phyloP scores from a whole-genome alignment of 2,888 invertebrate genomes.

The Cheilosia variabilis region DNA sequence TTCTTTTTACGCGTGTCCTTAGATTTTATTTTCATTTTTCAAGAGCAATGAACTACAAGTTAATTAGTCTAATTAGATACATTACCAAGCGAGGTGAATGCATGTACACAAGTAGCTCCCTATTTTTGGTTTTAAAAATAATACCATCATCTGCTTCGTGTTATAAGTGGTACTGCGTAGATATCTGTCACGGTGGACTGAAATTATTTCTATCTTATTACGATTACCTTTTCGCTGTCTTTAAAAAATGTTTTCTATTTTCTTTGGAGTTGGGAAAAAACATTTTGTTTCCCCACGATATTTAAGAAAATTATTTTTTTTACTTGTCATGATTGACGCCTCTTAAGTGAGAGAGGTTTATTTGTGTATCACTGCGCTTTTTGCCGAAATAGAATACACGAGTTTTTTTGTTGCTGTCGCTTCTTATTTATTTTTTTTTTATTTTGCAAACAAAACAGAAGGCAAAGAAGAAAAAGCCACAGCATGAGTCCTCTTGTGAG shows the following conservation, averaged over 20 bases:
- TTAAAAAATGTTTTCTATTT: slow-evolving; percentile 16
- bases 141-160: slow-evolving; percentile 66
- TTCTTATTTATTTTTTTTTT: not conserved
- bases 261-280: not conserved
- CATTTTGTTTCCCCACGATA: slow-evolving; percentile 26
- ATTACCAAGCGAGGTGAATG: slow-evolving; percentile 13
- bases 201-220: slow-evolving; percentile 44
- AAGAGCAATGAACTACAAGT: slow-evolving; percentile 72
- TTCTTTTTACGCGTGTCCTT: slow-evolving; percentile 58
- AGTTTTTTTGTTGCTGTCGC: slow-evolving; percentile 7
- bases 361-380: slow-evolving; percentile 34
- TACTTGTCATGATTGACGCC: slow-evolving; percentile 54
- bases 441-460: slow-evolving; percentile 18
- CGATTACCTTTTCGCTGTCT: not conserved
- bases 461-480: slow-evolving; percentile 7
- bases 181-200: slow-evolving; percentile 58
- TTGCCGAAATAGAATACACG: slow-evolving; percentile 33
- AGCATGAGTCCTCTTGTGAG: not conserved
- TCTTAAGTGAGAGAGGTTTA: slow-evolving; percentile 48
- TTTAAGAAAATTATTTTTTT: slow-evolving; percentile 20
- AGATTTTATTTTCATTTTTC: slow-evolving; percentile 68
- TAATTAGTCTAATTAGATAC: slow-evolving; percentile 71
- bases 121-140: slow-evolving; percentile 58
- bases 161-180: slow-evolving; percentile 37
- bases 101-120: slow-evolving; percentile 24